phyloP scores from a whole-genome alignment of 2,888 invertebrate genomes.

The Pyrgus malvae region DNA sequence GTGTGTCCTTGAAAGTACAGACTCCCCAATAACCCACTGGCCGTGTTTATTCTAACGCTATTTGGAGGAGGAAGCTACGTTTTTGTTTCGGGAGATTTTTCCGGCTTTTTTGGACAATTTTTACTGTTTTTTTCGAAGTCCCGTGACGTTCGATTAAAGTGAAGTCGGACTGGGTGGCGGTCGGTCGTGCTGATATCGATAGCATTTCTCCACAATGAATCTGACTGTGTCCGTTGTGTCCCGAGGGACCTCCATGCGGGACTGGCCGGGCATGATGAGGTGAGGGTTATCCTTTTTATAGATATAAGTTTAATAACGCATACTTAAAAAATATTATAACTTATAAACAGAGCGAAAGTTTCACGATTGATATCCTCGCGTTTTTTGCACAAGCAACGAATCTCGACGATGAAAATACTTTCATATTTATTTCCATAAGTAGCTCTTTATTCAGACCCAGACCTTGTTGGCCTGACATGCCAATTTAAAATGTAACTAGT shows the following conservation, averaged over 20 bases:
- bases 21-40: slow-evolving; percentile 61
- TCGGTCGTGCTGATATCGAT: neutral
- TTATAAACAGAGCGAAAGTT: neutral
- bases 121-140: no score
- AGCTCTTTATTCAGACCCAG: no score
- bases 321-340: neutral
- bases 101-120: neutral
- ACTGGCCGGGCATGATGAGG: neutral
- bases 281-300: neutral
- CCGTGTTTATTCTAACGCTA: slow-evolving; percentile 41
- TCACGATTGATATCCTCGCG: no score
- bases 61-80: slow-evolving; percentile 17
- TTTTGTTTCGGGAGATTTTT: neutral
- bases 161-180: neutral
- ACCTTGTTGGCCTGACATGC: no score
- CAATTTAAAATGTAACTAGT: no score
- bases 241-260: neutral
- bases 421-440: no score
- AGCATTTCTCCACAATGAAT: neutral
- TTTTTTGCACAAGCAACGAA: no score
- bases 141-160: no score
- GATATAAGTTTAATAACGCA: no score
- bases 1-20: slow-evolving; percentile 50
- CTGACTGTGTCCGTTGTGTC: neutral
- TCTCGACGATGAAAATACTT: no score